Percentiles rank a stretch among this genome's conserved stretches.
Evolutionary conservation across 2,797 vertebrate species (phyloP).

Genomic region (Jordanella pulchra): DNA sequence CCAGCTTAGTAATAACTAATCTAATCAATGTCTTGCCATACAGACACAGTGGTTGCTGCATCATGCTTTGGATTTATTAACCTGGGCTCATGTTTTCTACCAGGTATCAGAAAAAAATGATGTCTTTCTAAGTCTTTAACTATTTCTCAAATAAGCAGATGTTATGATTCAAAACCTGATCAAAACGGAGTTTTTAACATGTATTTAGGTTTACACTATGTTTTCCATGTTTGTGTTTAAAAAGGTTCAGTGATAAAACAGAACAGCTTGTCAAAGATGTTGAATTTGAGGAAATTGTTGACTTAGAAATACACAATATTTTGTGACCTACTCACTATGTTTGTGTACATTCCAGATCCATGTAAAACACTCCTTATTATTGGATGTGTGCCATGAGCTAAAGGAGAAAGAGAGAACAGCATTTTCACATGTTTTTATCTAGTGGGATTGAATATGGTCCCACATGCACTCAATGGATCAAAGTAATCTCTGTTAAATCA

Average conservation of each 20-base stretch:
- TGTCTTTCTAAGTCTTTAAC: background rate
- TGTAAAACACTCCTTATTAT: background rate
- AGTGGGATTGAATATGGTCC: slow-evolving; percentile 19
- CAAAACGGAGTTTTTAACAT: background rate
- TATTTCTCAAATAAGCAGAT: background rate
- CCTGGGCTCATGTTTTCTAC: background rate
- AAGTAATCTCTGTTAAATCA: slow-evolving; percentile 68
- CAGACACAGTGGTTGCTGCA: background rate
- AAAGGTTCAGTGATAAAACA: background rate
- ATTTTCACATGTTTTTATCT: slow-evolving; percentile 24
- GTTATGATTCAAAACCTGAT: too few relatives aligned
- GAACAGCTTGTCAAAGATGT: background rate
- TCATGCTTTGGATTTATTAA: background rate
- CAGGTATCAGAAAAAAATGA: background rate
- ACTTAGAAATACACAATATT: background rate
- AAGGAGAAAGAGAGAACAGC: background rate
- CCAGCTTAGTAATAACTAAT: background rate
- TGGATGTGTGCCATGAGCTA: background rate
- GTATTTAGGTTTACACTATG: background rate
- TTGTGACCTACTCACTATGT: background rate
- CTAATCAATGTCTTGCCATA: background rate
- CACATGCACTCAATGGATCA: slow-evolving; percentile 52
- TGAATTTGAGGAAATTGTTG: background rate
- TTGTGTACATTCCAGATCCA: background rate
- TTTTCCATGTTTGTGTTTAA: background rate